Evolutionary conservation across 2,888 invertebrate genomes (phyloP).

Genomic region (Lucinisca nassula): DNA sequence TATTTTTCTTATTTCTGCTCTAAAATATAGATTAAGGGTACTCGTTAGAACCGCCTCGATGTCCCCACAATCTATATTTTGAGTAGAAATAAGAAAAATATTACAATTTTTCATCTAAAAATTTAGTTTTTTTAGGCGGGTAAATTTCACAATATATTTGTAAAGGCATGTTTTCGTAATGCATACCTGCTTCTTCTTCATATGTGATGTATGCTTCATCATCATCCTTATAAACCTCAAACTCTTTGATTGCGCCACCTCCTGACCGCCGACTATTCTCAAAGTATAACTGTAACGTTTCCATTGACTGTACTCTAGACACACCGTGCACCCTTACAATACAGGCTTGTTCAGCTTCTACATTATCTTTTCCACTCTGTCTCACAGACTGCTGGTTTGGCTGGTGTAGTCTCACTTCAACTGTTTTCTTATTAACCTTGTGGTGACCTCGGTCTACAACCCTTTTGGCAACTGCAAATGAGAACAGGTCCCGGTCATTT

Average conservation of each 20-base stretch:
- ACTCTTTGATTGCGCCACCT: background rate
- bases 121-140: no score
- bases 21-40: no score
- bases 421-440: background rate
- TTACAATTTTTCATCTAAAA: no score
- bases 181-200: background rate
- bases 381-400: background rate
- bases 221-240: conserved; percentile 1
- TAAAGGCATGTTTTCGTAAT: no score
- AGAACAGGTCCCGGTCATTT: no score
- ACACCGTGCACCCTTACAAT: background rate
- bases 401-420: background rate
- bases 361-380: background rate
- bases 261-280: background rate
- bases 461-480: background rate
- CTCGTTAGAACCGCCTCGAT: no score
- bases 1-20: no score
- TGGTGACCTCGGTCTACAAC: background rate
- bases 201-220: background rate
- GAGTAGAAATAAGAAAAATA: no score
- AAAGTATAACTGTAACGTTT: background rate
- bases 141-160: no score
- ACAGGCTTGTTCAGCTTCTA: background rate
- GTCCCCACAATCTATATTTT: no score
- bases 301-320: background rate